Percentiles rank a stretch among this genome's conserved stretches.
phyloP scores from a whole-genome alignment of 2,888 invertebrate species.

The Hoplodrina blanda region DNA sequence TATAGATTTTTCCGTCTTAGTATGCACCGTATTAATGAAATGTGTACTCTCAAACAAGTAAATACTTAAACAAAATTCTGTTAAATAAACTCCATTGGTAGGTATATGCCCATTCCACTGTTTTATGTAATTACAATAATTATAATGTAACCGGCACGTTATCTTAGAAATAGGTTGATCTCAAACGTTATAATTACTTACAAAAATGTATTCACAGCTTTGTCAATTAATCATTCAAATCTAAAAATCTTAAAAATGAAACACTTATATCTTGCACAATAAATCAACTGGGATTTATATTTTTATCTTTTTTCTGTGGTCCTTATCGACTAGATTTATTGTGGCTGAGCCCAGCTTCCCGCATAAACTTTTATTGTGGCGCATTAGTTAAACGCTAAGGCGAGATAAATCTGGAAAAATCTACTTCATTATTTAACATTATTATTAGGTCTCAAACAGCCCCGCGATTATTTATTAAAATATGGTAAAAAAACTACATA shows the following conservation, averaged over 20 bases:
- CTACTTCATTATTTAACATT: constrained; percentile 24
- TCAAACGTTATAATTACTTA: too few species aligned
- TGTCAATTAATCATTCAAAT: constrained; percentile 15
- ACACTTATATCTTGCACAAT: constrained; percentile 41
- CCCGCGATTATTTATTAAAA: neutral
- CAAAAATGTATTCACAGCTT: too few species aligned
- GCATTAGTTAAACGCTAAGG: constrained; percentile 44
- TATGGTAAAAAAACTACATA: neutral
- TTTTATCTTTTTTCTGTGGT: constrained; percentile 46
- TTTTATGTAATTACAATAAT: too few species aligned
- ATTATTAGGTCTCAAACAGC: neutral
- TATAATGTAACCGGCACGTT: too few species aligned
- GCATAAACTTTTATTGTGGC: constrained; percentile 46
- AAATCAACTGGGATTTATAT: constrained; percentile 58
- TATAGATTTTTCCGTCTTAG: too few species aligned
- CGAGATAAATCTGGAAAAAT: constrained; percentile 26
- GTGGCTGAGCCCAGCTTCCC: constrained; percentile 31
- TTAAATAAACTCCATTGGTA: too few species aligned
- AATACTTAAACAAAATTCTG: too few species aligned
- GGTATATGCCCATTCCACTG: too few species aligned
- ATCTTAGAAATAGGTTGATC: too few species aligned
- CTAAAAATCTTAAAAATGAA: constrained; percentile 23
- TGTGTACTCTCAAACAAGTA: too few species aligned
- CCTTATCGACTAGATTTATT: constrained; percentile 62
- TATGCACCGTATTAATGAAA: too few species aligned